These are phyloP conservation scores for Callinectes sapidus DNA, from an alignment of 2,888 invertebrate genomes.

Conservation along the genomic window DNA sequence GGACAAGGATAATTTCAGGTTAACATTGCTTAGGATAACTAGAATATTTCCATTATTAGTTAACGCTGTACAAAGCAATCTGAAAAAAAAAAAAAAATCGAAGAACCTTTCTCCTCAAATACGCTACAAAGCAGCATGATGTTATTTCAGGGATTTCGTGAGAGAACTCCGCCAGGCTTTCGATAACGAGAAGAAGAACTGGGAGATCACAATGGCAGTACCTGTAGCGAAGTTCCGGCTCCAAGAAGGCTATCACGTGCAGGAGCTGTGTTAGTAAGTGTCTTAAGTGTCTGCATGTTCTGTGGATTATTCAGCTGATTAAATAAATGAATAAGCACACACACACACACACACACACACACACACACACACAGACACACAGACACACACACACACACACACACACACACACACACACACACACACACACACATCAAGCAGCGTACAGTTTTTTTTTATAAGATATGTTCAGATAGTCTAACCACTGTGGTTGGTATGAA, in stretches of 20 bases:
- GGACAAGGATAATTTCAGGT: constrained; percentile 75
- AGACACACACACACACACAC: too few relatives aligned
- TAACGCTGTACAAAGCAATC: neutral
- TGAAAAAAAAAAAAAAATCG: neutral
- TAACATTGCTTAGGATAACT: neutral
- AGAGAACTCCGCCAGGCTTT: constrained; percentile 73
- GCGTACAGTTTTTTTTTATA: too few relatives aligned
- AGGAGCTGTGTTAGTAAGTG: constrained; percentile 78
- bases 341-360: too few relatives aligned
- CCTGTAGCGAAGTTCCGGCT: constrained; percentile 75
- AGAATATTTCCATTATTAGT: neutral
- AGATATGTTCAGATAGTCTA: too few relatives aligned
- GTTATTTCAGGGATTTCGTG: constrained; percentile 71
- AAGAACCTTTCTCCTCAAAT: neutral
- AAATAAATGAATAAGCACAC: too few relatives aligned
- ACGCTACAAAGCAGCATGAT: neutral
- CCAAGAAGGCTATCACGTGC: constrained; percentile 83
- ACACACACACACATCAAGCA: too few relatives aligned
- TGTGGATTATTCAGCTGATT: too few relatives aligned
- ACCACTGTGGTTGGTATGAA: too few relatives aligned
- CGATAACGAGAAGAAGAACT: constrained; percentile 61
- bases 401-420: too few relatives aligned
- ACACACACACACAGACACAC: too few relatives aligned
- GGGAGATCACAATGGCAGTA: constrained; percentile 73
- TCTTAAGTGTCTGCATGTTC: neutral